Conservation (phyloP, 2,888 invertebrate genomes). For the Colletes collaris region DNA sequence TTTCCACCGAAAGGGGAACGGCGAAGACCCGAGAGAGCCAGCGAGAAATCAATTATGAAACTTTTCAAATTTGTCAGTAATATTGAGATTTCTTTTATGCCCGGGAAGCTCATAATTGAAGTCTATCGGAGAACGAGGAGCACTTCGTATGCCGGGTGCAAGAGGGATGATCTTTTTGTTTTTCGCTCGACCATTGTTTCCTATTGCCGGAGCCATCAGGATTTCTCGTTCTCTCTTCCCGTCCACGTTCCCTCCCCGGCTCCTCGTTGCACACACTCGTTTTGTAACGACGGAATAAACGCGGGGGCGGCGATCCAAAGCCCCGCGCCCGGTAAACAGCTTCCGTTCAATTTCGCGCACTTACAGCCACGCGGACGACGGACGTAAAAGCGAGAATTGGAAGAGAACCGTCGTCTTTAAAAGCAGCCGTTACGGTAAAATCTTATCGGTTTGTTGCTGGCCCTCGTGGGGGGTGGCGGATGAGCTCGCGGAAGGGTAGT, state of each 20-base stretch:
- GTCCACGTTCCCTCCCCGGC: slow-evolving; percentile 19
- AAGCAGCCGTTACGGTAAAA: slow-evolving; percentile 63
- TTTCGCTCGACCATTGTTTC: slow-evolving; percentile 80
- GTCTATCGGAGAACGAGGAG: slow-evolving; percentile 78
- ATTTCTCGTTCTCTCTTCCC: slow-evolving; percentile 53
- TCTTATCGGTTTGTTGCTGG: slow-evolving; percentile 56
- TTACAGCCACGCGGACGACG: slow-evolving; percentile 43
- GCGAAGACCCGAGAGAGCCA: slow-evolving; percentile 47
- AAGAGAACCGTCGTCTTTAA: slow-evolving; percentile 57
- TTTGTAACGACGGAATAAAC: slow-evolving; percentile 49
- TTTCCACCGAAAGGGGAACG: slow-evolving; percentile 50
- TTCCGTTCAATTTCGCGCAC: slow-evolving; percentile 78
- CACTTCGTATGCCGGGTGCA: slow-evolving; percentile 53
- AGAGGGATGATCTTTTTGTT: slow-evolving; percentile 79
- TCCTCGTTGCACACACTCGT: slow-evolving; percentile 31
- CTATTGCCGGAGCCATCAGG: slow-evolving; percentile 74
- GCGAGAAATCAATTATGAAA: slow-evolving; percentile 82
- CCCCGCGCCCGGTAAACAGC: slow-evolving; percentile 69
- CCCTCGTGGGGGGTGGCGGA: slow-evolving; percentile 24
- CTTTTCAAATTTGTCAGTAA: slow-evolving; percentile 83
- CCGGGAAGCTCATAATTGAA: slow-evolving; percentile 81
- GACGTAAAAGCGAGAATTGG: slow-evolving; percentile 64
- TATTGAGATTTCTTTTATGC: slow-evolving; percentile 83
- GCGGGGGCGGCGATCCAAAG: slow-evolving; percentile 51
- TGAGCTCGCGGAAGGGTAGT: slow-evolving; percentile 13